Base-by-base conservation (phyloP, 1,140 invertebrate species). In the Archivesica marissinica region DNA sequence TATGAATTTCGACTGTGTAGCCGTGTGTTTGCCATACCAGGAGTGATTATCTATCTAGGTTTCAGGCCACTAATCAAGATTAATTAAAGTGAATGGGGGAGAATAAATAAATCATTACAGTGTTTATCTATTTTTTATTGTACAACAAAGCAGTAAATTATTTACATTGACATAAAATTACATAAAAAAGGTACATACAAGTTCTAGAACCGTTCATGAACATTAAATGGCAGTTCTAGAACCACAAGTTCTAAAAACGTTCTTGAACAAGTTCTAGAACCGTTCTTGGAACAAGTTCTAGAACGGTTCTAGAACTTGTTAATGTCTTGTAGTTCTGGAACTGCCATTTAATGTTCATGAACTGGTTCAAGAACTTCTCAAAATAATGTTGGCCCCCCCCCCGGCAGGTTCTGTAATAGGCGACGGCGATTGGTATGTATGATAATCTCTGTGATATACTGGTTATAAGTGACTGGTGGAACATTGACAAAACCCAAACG, bases 261-360 rank as follows among this genome's bases (percentile, higher is more conserved):
- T 70, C 66, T 70, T 41, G 33, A 70, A 70, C 66, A 41, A 70
- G 33, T 23, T 70, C 66, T 66, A 66, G 61, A 66, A 66, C 61
- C n/a, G n/a, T 66, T 66, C 28, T 66, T 23, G 35, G 35, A 66
- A 66, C 11, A 30, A 30, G 61, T 15, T 66, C 61, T 66, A 9
- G 33, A 70, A 70, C 66, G 54, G 35, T 75, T 75, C 72, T 75
- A 20, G 47, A 75, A 75, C 39, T 38, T 75, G 23, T n/a, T n/a
- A n/a, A n/a, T n/a, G n/a, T n/a, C n/a, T n/a, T n/a, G 41, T 41
- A 52, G 72, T 75, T 35, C 72, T 75, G 44, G 68, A 72, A 72
- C 35, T 44, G 9, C 35, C 25, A 72, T 28, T 72, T 28, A 72
- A 20, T 38, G 25, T 28, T 72, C 35, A 72, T 11, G 68, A 72